Evolutionary conservation across 2,113 vertebrate genomes (phyloP), one percentile per base, ranked within the genome.

Genomic region (Circaetus gallicus): DNA sequence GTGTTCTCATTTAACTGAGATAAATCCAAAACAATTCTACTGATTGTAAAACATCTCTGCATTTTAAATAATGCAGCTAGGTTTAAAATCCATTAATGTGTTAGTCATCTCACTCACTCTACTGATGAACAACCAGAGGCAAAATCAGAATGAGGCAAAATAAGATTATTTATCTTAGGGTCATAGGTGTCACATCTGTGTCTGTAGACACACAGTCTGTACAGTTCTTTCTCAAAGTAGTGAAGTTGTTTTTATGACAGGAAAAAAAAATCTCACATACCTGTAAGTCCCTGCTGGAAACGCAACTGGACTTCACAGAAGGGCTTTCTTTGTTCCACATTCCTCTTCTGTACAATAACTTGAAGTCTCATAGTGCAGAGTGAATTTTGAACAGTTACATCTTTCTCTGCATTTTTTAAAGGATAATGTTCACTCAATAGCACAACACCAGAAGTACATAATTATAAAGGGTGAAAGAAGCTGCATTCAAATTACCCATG

Each of bases 401-500:
- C 61, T 92, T 92, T 90, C 81, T 85, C 47, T 77, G 82, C 32
- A 82, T 76, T 92, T 97, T 85, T 96, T 80, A 87, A 95, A 91
- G 28, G 45, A 70, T 93, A 92, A 52, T 88, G 9, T 93, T 97
- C 78, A 71, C 63, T 92, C 86, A 93, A 47, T 42, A 95, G 77
- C 28, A 82, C 38, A 93, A 73, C 73, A 94, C n/a, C 56, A 91
- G 89, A 91, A 90, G 40, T 81, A 86, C 65, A 42, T 97, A 89
- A 95, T 95, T 96, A 97, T 82, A 86, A 97, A 94, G 78, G 66
- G 62, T 91, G 91, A 97, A 92, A 91, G 59, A 97, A 93, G 34
- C 69, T 96, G 87, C 90, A 96, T 97, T 97, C 73, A 96, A 93
- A 97, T 97, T 97, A 97, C 80, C 83, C 89, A 86, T 70, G 94